Base-by-base conservation (phyloP, 2,888 invertebrate species). In the Dendrolimus houi region DNA sequence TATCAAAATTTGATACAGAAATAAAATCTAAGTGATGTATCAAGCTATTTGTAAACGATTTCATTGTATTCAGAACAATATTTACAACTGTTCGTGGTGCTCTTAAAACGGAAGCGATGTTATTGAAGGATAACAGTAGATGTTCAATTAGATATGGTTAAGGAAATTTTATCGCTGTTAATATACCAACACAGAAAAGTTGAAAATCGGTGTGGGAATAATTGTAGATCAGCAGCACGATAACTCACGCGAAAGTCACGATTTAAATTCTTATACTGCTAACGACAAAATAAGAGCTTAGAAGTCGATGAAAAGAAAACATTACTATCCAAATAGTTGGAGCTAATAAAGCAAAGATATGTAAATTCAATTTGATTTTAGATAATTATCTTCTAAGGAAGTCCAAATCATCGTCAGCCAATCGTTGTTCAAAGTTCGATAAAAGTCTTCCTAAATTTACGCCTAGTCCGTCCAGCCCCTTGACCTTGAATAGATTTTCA, bases 171-270 rank as follows among this genome's bases (percentile, higher is more conserved):
- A 42, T 47, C 9, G 9, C 47, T 47, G 29, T 29, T 65, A 58
- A 63, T 58, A 55, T 64, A 69, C 64, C 65, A 71, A 73, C 68
- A 71, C 64, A 75, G 72, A 76, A 75, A 71, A 73, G 67, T 64
- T 65, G 9, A 47, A 47, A 12, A 64, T 70, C 68, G 65, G 69
- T 77, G 79, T 81, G 81, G 72, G 81, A 81, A 75, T 65, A 58
- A 69, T 72, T 64, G 61, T 67, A 63, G 75, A 76, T 75, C 75
- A 71, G 59, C 65, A 63, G 61, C 63, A 65, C 65, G 67, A 68
- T 77, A 74, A 81, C 74, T 72, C 29, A 29, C 29, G 29, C 66
- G 69, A 64, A 57, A 66, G 69, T 75, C 79, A 79, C 78, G 79
- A 74, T 29, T 6, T 29, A 6, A 29, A 29, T 6, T 29, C 29